A percentile compares a stretch with the other conserved stretches of the same genome.
phyloP scores from a whole-genome alignment of 2,888 invertebrate genomes.

The Candidula unifasciata region DNA sequence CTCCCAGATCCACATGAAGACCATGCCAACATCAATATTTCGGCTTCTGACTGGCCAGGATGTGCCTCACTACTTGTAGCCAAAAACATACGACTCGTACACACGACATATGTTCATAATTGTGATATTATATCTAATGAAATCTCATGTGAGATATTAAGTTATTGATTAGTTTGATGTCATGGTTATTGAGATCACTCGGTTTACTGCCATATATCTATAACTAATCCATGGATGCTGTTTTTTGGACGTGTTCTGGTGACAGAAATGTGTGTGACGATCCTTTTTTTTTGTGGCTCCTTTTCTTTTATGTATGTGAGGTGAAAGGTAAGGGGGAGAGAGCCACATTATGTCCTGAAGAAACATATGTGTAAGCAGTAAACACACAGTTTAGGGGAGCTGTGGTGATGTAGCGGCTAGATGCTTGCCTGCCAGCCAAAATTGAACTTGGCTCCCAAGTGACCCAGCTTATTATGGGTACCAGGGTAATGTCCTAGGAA shows the following conservation, averaged over 20 bases:
- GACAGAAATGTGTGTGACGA: neutral
- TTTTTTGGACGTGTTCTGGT: neutral
- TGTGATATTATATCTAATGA: conserved; percentile 18
- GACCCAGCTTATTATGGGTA: too few relatives aligned
- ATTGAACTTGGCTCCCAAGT: too few relatives aligned
- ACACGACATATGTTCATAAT: neutral
- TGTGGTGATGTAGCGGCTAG: too few relatives aligned
- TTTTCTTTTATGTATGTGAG: neutral
- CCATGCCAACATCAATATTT: conserved; percentile 99
- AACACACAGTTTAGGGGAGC: too few relatives aligned
- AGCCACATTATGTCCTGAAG: too few relatives aligned
- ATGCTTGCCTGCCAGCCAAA: too few relatives aligned
- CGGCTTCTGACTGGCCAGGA: conserved; percentile 98
- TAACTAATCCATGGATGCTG: neutral
- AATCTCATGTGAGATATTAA: neutral
- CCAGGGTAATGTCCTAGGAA: too few relatives aligned
- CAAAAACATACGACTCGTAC: neutral
- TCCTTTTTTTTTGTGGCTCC: neutral
- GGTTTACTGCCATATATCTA: conserved; percentile 10
- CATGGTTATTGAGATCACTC: neutral
- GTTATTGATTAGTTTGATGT: neutral
- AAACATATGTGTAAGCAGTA: too few relatives aligned
- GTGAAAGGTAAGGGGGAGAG: too few relatives aligned
- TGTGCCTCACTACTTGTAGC: conserved; percentile 96
- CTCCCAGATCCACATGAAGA: conserved; percentile 97